Evolutionary conservation across 2,888 invertebrate species (phyloP), one percentile per base, ranked within the genome.

Genomic region (Amblyjoppa proteus): DNA sequence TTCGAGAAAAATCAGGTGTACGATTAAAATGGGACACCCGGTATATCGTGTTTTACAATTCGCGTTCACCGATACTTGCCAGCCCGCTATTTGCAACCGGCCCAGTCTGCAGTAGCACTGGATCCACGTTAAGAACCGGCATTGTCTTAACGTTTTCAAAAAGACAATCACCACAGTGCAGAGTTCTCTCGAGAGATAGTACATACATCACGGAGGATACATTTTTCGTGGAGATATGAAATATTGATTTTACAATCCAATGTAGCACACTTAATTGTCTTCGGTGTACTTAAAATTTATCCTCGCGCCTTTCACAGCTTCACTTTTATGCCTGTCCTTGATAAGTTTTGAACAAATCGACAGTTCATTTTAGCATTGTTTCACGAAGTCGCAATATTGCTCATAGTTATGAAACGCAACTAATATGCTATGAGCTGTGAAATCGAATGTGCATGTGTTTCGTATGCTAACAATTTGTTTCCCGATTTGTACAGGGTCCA

Each of bases 231-330:
- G 20, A 83, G 34, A 61, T 49, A 38, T 7, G 49, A 53, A 86
- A 38, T 41, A 31, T 83, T 83, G 9, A 38, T 71, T 13, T 11
- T 38, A 20, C 81, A 81, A 77, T 86, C 75, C 45, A 83, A n/a
- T 16, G n/a, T 53, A 6, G 76, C 79, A 64, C 61, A 13, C 16
- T 77, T 71, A 9, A 66, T 76, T 70, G 58, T 20, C 6, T 34
- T 56, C 1, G 69, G 5, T 6, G 49, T 38, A 31, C 38, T 81
- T 41, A 83, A 69, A 7, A 87, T 70, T n/a, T 5, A 13, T 13
- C 68, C 83, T 41, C 85, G 81, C 49, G 71, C 64, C 28, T 64
- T 28, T 69, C 80, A 86, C 31, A 82, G 16, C n/a, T n/a, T n/a
- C n/a, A n/a, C n/a, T n/a, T n/a, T n/a, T n/a, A n/a, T n/a, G n/a